Evolutionary conservation across 2,797 vertebrate species (phyloP), one percentile per base, ranked within the genome.

Genomic region (Allobates femoralis): DNA sequence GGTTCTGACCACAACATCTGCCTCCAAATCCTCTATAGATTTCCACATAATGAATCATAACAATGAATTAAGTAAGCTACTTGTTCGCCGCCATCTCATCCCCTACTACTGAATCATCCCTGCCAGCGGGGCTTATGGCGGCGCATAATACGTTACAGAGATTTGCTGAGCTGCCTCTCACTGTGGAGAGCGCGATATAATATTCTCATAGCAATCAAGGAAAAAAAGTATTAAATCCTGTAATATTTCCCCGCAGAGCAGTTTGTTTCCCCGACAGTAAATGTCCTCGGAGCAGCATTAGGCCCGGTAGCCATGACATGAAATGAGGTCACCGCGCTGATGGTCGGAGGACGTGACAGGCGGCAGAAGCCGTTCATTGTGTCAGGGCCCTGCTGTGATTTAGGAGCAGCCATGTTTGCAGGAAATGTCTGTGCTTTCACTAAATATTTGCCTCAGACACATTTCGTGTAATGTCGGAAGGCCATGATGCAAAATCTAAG

Each of bases 31-130:
- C 86, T 84, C 86, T 55, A 74, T 84, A 84, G 81, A 83, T 37
- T 79, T 55, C 73, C 23, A 67, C 83, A 84, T 87, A 87, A 87
- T 84, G 75, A 84, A 87, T 87, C 86, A 79, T 79, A 80, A 87
- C 81, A 84, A 84, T 80, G 81, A 78, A 87, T 78, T 41, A 71
- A 84, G 73, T 37, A 60, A 37, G 28, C 81, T 87, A 60, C 86
- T 84, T 74, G 60, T 69, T 55, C 64, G 37, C 37, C 10, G 37
- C 77, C 62, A n/a, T 74, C 55, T 62, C 66, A 23, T 74, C 53
- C 41, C 30, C 62, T 28, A 15, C 81, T 28, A 28, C 32, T 79
- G 64, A 71, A 85, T 69, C 84, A 73, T 28, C 26, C 28, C 69
- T 37, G 69, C 81, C 53, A 53, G 81, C n/a, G 67, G 81, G 80